Percentiles rank a stretch among this genome's conserved stretches.
Evolutionary conservation across 2,888 invertebrate genomes (phyloP).

Genomic region (Chymomyza caudatula): DNA sequence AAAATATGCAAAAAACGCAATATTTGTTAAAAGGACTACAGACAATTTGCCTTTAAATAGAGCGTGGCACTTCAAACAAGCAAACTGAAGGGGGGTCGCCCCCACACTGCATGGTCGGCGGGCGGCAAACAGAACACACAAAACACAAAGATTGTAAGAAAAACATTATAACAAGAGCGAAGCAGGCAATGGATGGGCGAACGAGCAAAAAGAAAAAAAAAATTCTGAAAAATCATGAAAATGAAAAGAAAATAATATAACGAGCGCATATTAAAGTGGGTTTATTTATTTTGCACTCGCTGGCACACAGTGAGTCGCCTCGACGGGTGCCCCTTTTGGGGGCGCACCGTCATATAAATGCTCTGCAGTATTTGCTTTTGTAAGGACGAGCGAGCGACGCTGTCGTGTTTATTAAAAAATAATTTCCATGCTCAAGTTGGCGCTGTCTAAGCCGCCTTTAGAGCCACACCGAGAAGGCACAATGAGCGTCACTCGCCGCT

Average conservation of each 20-base stretch:
- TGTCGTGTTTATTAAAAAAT: slow-evolving; percentile 73
- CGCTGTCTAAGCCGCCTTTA: slow-evolving; percentile 8
- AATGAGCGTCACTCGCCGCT: slow-evolving; percentile 1
- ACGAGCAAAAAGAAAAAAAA: slow-evolving; percentile 7
- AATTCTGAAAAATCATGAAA: slow-evolving; percentile 58
- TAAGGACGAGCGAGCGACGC: slow-evolving; percentile 25
- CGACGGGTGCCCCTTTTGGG: background rate
- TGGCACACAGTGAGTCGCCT: slow-evolving; percentile 1
- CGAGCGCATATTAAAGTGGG: slow-evolving; percentile 72
- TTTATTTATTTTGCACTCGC: slow-evolving; percentile 71
- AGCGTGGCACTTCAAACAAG: slow-evolving; percentile 71
- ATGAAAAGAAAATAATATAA: slow-evolving; percentile 71
- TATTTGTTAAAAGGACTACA: slow-evolving; percentile 71
- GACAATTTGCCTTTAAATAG: slow-evolving; percentile 73
- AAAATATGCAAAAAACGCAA: slow-evolving; percentile 47
- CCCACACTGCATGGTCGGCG: too few species aligned
- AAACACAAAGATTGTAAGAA: slow-evolving; percentile 25
- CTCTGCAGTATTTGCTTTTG: background rate
- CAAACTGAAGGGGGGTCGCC: too few species aligned
- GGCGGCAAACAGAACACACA: slow-evolving; percentile 41
- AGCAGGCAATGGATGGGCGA: slow-evolving; percentile 6
- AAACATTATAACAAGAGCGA: slow-evolving; percentile 26
- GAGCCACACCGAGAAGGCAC: background rate
- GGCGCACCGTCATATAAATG: background rate
- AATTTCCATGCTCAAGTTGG: slow-evolving; percentile 67